These are phyloP conservation scores for Hirtodrosophila duncani DNA, from an alignment of 2,888 invertebrate species.

Conservation along the genomic window DNA sequence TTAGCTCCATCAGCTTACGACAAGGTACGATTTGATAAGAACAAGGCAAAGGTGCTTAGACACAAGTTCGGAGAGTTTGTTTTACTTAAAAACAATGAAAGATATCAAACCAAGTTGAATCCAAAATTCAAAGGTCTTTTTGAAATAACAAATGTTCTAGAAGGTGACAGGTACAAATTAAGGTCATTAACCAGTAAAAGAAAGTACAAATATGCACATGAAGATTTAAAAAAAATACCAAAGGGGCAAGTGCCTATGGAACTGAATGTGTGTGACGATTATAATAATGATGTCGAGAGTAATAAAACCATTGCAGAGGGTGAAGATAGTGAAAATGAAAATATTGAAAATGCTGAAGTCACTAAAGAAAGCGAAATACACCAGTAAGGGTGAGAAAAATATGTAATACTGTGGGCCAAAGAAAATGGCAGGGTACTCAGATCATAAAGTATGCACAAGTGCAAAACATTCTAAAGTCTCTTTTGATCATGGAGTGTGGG, in stretches of 20 bases:
- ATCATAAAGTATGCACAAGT: constrained; percentile 21
- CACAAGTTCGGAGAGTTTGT: constrained; percentile 20
- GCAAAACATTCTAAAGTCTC: constrained; percentile 15
- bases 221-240: constrained; percentile 5
- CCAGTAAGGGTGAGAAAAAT: no score
- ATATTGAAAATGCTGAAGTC: no score
- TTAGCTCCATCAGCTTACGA: constrained; percentile 18
- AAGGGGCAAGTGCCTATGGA: constrained; percentile 21
- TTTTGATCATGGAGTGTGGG: constrained; percentile 16
- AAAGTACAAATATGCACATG: constrained; percentile 9
- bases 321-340: constrained; percentile 13
- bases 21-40: constrained; percentile 18
- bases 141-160: constrained; percentile 19
- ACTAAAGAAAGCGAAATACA: no score
- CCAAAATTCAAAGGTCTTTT: constrained; percentile 17
- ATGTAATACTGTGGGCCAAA: no score
- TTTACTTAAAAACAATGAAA: constrained; percentile 15
- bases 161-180: constrained; percentile 16
- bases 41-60: constrained; percentile 10
- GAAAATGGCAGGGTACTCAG: constrained; percentile 6
- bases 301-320: neutral
- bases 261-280: constrained; percentile 19
- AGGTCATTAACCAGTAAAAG: constrained; percentile 5
- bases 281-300: constrained; percentile 7
- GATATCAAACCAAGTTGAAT: constrained; percentile 23